Evolutionary conservation across 1,140 invertebrate genomes (phyloP), one percentile per base, ranked within the genome.

Genomic region (Stegodyphus mimosarum): DNA sequence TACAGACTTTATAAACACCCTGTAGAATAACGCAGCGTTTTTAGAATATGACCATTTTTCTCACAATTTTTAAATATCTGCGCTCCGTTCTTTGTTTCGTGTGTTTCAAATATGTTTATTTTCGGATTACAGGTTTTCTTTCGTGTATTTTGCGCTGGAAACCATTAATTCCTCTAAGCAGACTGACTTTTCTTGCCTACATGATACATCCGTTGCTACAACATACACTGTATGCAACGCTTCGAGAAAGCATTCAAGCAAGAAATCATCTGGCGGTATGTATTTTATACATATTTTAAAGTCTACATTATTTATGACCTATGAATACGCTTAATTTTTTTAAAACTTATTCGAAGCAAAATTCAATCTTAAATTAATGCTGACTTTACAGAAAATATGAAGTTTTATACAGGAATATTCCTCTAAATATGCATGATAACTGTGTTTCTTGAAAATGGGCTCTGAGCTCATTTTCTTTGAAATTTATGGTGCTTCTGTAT

Each of bases 151-250:
- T 83, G 1, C 10, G 48, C 0, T 87, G 83, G 69, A 81, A 76
- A 13, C 75, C 70, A 0, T 86, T 88, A 4, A 80, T 80, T 49
- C 88, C 88, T 49, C 69, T 88, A 7, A 86, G 87, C 7, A 55
- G 87, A 60, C 50, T 88, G 15, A 87, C 88, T 17, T 88, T 86
- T 60, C 66, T 86, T 52, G 87, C 87, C 1, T 88, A 88, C 52
- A 75, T 88, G 76, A 77, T 87, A 6, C 88, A 88, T 77, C 71
- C 71, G 3, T 69, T 88, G 7, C 60, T 87, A 9, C 81, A 83
- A 11, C 60, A 83, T 48, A 64, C 75, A 11, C 69, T 83, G 15
- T 83, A 83, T 9, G 53, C 81, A 69, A 75, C 71, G 6, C 55
- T 83, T 4, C 18, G 81, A 33, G 81, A 83, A 49, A 71, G 81